Percentiles rank a stretch among this genome's conserved stretches.
These are phyloP conservation scores for Umimayanthus kanabou DNA, from an alignment of 92 coral and sea anemone species.

Conservation along the genomic window DNA sequence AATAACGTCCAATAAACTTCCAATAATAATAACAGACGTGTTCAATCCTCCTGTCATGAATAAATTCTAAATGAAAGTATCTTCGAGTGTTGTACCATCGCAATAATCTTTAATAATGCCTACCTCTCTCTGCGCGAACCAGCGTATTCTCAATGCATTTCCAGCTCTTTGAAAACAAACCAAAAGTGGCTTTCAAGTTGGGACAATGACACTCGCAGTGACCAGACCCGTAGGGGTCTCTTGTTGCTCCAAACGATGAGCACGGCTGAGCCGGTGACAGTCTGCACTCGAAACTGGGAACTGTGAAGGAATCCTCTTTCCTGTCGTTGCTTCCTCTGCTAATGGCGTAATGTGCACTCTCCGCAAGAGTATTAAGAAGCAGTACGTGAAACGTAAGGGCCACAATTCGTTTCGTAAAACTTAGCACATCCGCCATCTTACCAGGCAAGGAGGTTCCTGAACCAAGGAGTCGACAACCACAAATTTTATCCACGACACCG, in stretches of 20 bases:
- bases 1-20: neutral
- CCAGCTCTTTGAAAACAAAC: constrained; percentile 17
- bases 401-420: neutral
- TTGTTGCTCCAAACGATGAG: neutral
- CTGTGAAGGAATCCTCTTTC: constrained; percentile 2
- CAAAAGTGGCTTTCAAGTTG: neutral
- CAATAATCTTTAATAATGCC: neutral
- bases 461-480: neutral
- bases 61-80: no score
- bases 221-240: neutral
- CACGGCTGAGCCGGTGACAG: neutral
- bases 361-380: neutral
- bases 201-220: constrained; percentile 11
- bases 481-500: neutral
- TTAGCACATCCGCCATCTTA: constrained; percentile 7
- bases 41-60: neutral
- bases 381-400: neutral
- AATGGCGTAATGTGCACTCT: neutral
- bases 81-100: no score
- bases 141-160: neutral
- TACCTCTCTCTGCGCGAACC: constrained; percentile 9
- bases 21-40: no score
- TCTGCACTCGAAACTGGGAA: constrained; percentile 2
- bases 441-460: neutral
- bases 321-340: neutral